Conservation (phyloP, 2,113 vertebrate species). For the Sinocyclocheilus anshuiensis region DNA sequence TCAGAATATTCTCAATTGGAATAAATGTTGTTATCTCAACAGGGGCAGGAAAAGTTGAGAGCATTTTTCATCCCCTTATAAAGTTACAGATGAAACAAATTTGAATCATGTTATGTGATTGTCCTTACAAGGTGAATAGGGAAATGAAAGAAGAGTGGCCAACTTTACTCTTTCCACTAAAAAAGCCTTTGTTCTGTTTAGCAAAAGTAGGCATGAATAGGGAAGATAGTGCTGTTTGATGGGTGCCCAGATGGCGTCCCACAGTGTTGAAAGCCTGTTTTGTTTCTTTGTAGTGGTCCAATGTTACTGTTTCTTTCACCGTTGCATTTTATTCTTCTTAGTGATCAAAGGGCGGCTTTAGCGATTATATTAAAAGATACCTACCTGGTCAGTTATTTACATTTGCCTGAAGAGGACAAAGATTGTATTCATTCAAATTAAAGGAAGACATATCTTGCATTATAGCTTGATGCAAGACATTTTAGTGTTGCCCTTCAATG, state of each 20-base stretch:
- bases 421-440: background rate
- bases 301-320: conserved; percentile 56
- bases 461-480: background rate
- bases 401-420: conserved; percentile 1
- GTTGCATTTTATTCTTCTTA: conserved; percentile 60
- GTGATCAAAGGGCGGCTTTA: conserved; percentile 65
- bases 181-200: conserved; percentile 50
- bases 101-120: conserved; percentile 53
- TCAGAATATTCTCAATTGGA: conserved; percentile 65
- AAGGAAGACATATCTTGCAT: background rate
- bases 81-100: conserved; percentile 56
- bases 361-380: conserved; percentile 49
- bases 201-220: conserved; percentile 56
- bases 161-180: background rate
- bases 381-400: conserved; percentile 55
- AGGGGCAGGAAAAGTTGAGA: conserved; percentile 54
- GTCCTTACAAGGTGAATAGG: conserved; percentile 60
- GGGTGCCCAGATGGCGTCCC: conserved; percentile 50
- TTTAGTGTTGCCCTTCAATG: background rate
- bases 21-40: conserved; percentile 60
- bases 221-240: conserved; percentile 40
- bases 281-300: conserved; percentile 43
- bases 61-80: background rate
- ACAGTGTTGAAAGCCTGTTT: conserved; percentile 52
- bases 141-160: conserved; percentile 50